Base-by-base conservation (phyloP, 2,888 invertebrate genomes). In the Epistrophe eligans region DNA sequence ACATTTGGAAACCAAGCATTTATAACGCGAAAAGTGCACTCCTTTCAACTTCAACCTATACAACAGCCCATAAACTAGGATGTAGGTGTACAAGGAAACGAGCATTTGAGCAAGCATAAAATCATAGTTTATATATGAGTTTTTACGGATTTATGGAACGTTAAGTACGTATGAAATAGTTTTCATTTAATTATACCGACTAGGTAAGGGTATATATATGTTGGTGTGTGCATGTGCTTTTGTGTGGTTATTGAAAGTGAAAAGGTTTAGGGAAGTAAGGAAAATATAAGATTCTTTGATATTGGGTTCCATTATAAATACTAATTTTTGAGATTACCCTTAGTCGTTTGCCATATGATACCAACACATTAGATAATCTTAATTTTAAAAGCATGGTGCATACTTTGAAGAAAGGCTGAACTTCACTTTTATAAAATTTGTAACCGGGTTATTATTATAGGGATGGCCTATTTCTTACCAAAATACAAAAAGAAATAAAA, bases 81-180 rank as follows among this genome's bases (percentile, higher is more conserved):
- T 24, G 9, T 24, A 62, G 1, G 19, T n/a, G 9, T 15, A 62
- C 45, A 50, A 72, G 58, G 70, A 19, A 67, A 67, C 35, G 32
- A 67, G 73, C 70, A 79, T 87, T 83, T 79, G 72, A 83, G 83
- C 60, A 83, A 83, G 79, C 79, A 88, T 79, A 87, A 87, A 83
- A 83, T 87, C 83, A 83, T 72, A 88, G 83, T 83, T 88, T 83
- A 88, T n/a, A 55, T 77, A 55, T 77, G 83, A 79, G 83, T 88
- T 88, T 83, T 83, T 88, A 88, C 83, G 87, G 83, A 88, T 88
- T 83, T 79, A 83, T 88, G 83, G 79, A 79, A 88, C 83, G 87
- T 83, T 83, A 87, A 83, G 28, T 64, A 38, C 35, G 35, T 79
- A 72, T 77, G 83, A 88, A 88, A 88, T 83, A 88, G 79, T 88